Conservation (phyloP, 2,797 vertebrate species). For the Tenualosa ilisha region DNA sequence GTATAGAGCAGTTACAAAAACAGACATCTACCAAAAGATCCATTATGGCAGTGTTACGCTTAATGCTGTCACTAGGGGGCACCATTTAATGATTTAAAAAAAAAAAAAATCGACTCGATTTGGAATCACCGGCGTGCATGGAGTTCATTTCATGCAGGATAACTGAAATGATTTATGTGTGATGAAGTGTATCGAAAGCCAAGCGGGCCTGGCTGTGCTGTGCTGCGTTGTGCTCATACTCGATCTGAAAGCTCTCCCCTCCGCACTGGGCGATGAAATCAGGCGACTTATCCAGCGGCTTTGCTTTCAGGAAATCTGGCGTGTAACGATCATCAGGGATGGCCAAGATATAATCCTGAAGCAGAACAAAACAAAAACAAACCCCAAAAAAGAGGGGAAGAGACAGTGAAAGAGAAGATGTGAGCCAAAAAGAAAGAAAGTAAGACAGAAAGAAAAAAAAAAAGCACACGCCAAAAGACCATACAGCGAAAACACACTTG, state of each 20-base stretch:
- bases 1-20: background rate
- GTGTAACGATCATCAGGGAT: conserved; percentile 81
- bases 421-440: conserved; percentile 7
- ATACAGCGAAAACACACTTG: background rate
- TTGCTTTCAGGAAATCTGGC: conserved; percentile 79
- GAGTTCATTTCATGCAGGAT: conserved; percentile 10
- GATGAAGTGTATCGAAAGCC: background rate
- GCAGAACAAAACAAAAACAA: conserved; percentile 55
- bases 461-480: background rate
- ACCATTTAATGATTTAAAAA: background rate
- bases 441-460: background rate
- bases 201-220: background rate
- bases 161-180: background rate
- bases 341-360: conserved; percentile 84
- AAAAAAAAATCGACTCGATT: background rate
- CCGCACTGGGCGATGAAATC: conserved; percentile 87
- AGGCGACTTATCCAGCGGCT: conserved; percentile 80
- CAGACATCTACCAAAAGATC: background rate
- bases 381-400: conserved; percentile 29
- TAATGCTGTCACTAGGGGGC: background rate
- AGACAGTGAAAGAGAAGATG: background rate
- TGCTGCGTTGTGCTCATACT: conserved; percentile 75
- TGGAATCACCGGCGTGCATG: background rate
- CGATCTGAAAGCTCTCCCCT: conserved; percentile 83
- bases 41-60: background rate